Percentiles rank a stretch among this genome's conserved stretches.
phyloP scores from a whole-genome alignment of 2,113 vertebrate species.

The Gulo gulo region DNA sequence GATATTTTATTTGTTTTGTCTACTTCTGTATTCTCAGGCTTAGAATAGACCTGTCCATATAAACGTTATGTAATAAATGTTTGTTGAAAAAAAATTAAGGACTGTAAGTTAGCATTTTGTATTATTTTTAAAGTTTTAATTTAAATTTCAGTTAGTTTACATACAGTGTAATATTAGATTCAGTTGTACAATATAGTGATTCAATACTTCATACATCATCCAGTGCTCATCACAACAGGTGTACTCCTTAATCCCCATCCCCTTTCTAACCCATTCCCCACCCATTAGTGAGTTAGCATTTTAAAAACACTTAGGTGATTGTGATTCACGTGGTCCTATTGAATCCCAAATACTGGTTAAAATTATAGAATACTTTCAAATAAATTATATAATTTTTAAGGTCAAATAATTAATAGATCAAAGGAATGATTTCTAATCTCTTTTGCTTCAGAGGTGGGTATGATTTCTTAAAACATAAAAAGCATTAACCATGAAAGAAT shows the following conservation, averaged over 20 bases:
- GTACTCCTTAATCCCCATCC: background rate
- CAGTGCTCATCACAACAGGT: background rate
- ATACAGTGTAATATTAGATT: background rate
- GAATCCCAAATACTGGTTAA: background rate
- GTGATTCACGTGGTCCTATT: background rate
- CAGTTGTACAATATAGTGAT: background rate
- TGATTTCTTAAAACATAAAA: slow-evolving; percentile 13
- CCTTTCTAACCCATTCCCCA: background rate
- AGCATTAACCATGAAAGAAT: background rate
- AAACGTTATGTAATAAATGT: background rate
- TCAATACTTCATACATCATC: background rate
- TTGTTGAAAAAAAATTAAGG: background rate
- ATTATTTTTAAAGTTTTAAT: background rate
- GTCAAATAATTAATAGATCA: background rate
- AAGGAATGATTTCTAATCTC: background rate
- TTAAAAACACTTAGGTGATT: slow-evolving; percentile 1
- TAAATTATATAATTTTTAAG: background rate
- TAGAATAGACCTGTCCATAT: background rate
- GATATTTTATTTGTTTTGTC: background rate
- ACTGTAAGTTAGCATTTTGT: background rate
- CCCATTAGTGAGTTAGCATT: background rate
- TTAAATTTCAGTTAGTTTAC: background rate
- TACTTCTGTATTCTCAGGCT: background rate
- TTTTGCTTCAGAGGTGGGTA: background rate
- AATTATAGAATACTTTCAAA: background rate